Conservation (phyloP, 2,113 vertebrate species). For the Carassius carassius region DNA sequence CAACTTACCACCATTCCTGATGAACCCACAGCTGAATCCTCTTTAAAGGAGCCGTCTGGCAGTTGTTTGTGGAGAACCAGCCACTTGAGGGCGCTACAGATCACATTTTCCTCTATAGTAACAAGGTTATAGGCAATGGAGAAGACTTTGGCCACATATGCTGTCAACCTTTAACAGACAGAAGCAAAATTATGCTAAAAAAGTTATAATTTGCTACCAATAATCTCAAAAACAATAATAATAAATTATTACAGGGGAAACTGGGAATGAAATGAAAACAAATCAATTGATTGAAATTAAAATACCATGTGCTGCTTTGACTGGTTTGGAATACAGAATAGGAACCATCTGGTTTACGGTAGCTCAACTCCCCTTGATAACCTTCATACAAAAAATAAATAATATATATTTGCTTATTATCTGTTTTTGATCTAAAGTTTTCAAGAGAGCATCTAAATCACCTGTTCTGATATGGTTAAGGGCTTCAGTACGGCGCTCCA, state of each 20-base stretch:
- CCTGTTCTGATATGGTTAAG: conserved; percentile 58
- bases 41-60: conserved; percentile 81
- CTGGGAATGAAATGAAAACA: background rate
- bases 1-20: conserved; percentile 77
- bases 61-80: conserved; percentile 81
- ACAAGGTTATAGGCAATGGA: conserved; percentile 74
- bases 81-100: conserved; percentile 85
- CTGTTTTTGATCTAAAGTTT: no score
- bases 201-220: background rate
- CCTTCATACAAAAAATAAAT: conserved; percentile 39
- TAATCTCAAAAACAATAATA: background rate
- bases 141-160: conserved; percentile 89
- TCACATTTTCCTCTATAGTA: conserved; percentile 63
- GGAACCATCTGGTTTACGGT: conserved; percentile 62
- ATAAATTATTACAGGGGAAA: background rate
- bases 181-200: background rate
- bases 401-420: no score
- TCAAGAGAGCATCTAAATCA: no score
- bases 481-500: conserved; percentile 54
- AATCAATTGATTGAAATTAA: background rate
- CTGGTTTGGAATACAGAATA: conserved; percentile 47
- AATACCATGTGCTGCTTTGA: conserved; percentile 61
- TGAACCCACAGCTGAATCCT: conserved; percentile 66
- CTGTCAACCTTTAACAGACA: conserved; percentile 80
- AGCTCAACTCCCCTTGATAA: conserved; percentile 53